A percentile compares a stretch with the other conserved stretches of the same genome.
Conservation (phyloP, 2,888 invertebrate species). For the Polietes domitor region DNA sequence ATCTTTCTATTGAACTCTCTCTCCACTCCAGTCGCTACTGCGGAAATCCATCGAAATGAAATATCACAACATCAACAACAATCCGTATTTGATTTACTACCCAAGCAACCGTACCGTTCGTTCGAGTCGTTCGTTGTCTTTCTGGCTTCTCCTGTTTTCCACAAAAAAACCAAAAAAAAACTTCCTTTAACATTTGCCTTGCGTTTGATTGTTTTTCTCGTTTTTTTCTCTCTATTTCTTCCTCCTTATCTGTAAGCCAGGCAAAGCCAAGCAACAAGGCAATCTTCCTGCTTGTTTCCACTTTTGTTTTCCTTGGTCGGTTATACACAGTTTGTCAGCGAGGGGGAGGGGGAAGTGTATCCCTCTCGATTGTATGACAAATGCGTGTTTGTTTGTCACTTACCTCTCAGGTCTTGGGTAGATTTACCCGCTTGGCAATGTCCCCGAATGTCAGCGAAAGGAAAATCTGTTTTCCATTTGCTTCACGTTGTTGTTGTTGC, state of each 20-base stretch:
- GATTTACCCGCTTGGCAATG: not conserved
- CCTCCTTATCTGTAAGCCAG: no score
- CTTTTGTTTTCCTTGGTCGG: slow-evolving; percentile 7
- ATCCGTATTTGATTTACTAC: slow-evolving; percentile 5
- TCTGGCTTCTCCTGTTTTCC: not conserved
- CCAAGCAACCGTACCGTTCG: not conserved
- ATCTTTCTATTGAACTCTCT: no score
- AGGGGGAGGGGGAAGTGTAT: not conserved
- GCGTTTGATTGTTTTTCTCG: slow-evolving; percentile 9
- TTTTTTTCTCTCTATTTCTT: not conserved
- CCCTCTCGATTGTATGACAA: slow-evolving; percentile 34
- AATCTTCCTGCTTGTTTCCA: not conserved
- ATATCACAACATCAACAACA: slow-evolving; percentile 14
- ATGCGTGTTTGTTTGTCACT: slow-evolving; percentile 11
- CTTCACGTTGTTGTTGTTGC: not conserved
- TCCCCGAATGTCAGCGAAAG: not conserved
- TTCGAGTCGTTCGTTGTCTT: not conserved
- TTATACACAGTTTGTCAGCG: not conserved
- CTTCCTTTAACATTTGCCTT: not conserved
- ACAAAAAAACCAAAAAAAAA: no score
- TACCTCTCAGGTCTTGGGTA: not conserved
- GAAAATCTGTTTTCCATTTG: not conserved
- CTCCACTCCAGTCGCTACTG: no score
- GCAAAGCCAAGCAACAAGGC: not conserved
- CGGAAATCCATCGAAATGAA: slow-evolving; percentile 4